These are phyloP conservation scores for Sigmodon hispidus DNA, from an alignment of 2,113 vertebrate species.

Conservation along the genomic window DNA sequence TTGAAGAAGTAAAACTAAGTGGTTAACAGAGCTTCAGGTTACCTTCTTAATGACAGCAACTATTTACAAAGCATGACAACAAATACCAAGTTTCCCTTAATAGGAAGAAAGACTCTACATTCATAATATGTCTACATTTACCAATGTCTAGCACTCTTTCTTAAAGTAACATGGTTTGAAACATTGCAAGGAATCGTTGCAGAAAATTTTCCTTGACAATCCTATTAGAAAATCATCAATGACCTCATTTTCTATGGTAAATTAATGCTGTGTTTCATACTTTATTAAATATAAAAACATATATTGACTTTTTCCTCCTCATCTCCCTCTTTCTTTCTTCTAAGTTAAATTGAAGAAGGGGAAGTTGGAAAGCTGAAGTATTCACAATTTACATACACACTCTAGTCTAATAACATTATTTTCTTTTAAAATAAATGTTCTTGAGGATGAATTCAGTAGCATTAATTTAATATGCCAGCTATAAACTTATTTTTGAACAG, in stretches of 20 bases:
- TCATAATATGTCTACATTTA: background rate
- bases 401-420: background rate
- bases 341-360: background rate
- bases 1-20: slow-evolving; percentile 57
- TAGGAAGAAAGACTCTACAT: background rate
- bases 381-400: background rate
- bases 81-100: background rate
- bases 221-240: slow-evolving; percentile 30
- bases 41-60: background rate
- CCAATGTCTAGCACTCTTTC: background rate
- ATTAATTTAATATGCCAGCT: background rate
- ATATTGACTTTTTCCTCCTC: background rate
- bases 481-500: background rate
- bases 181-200: slow-evolving; percentile 3
- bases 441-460: background rate
- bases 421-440: background rate
- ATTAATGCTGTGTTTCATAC: background rate
- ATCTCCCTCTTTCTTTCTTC: background rate
- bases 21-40: slow-evolving; percentile 54
- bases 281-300: background rate
- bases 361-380: background rate
- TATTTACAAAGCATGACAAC: slow-evolving; percentile 25
- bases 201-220: background rate
- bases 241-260: background rate
- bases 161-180: background rate